Base-by-base conservation (phyloP, 2,888 invertebrate genomes). In the Xylophagus ater region DNA sequence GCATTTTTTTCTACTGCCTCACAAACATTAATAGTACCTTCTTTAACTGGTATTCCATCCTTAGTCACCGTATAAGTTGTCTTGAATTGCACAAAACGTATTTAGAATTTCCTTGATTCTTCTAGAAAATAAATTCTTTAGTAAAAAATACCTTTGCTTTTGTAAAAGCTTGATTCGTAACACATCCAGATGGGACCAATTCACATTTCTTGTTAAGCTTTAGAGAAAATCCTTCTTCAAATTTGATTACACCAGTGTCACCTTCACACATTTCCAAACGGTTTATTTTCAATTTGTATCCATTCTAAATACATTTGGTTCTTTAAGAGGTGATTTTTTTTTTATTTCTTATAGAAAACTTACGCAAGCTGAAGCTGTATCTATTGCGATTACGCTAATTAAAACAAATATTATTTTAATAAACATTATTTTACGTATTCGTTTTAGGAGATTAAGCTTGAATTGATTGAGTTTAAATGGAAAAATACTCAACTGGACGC, bases 11-110 rank as follows among this genome's bases (percentile, higher is more conserved):
- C 8, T 4, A 25, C 30, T 8, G 54, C 52, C 13, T 55, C 53
- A 38, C 69, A 69, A n/a, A 66, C 49, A 47, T 69, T 66, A 4
- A 61, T 14, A 19, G 58, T 58, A n/a, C 66, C 68, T 46, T 65
- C 62, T 26, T 62, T 57, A 8, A 65, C 44, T 3, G 64, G 58
- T 14, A 68, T 48, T 2, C 65, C 66, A 41, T 66, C 58, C 52
- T 69, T 69, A 21, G 56, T 57, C 2, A 66, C 41, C 18, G 56
- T 57, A 43, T 56, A 69, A 21, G 53, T 58, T 14, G 58, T 56
- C 52, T 60, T 17, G 13, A 13, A 20, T 10, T 21, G n/a, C 9
- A 7, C 4, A 17, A 6, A 10, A 14, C 12, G 23, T 13, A 14
- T 23, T 21, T 7, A 4, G 14, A 3, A 23, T 14, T 13, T 17